Evolutionary conservation across 1,140 invertebrate genomes (phyloP).

Genomic region (Neuroterus valhalla): DNA sequence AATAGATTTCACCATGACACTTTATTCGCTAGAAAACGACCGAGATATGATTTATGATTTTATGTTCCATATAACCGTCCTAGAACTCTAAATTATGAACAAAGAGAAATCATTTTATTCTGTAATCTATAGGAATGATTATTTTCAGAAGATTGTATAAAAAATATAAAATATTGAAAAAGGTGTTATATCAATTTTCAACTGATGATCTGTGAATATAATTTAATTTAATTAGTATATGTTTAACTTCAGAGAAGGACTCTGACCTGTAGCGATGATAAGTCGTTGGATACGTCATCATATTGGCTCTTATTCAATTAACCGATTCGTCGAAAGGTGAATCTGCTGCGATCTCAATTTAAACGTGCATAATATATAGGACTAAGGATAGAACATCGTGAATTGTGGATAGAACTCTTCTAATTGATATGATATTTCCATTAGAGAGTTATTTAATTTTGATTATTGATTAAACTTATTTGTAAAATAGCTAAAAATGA

Average conservation of each 20-base stretch:
- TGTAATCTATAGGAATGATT: not conserved
- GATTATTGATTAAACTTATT: no score
- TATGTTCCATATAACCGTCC: not conserved
- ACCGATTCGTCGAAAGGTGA: conserved; percentile 20
- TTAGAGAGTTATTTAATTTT: no score
- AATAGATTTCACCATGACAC: conserved; percentile 2
- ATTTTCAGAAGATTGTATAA: not conserved
- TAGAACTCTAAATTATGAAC: conserved; percentile 6
- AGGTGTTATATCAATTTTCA: no score
- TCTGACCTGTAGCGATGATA: not conserved
- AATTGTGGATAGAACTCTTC: not conserved
- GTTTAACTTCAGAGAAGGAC: not conserved
- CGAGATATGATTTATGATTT: conserved; percentile 17
- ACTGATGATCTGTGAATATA: not conserved
- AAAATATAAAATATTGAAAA: not conserved
- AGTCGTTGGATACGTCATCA: not conserved
- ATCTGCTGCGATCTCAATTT: not conserved
- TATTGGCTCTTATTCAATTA: conserved; percentile 10
- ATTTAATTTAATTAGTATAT: not conserved
- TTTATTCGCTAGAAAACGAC: not conserved
- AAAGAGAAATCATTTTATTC: conserved; percentile 9
- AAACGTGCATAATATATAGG: not conserved
- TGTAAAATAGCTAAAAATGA: no score
- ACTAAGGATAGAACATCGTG: conserved; percentile 9
- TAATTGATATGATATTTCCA: no score